Base-by-base conservation (phyloP, 2,888 invertebrate genomes). In the Timema cristinae region DNA sequence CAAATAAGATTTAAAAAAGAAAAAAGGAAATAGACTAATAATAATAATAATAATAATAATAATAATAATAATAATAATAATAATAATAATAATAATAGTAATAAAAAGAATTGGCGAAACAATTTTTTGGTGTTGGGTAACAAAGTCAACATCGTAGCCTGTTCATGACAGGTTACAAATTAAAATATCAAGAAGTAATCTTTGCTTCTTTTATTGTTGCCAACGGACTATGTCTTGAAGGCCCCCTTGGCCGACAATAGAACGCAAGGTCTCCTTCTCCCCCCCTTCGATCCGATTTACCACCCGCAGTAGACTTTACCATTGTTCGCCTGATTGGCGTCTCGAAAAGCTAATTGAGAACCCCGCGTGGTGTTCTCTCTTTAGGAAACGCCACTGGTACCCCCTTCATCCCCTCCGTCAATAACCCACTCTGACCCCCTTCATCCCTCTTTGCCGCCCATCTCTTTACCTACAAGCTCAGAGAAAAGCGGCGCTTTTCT, bases 181-280 rank as follows among this genome's bases (percentile, higher is more conserved):
- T 72, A 72, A 72, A 72, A 72, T 67, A 72, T 72, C 69, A 63
- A 69, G 69, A 50, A 67, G 66, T 72, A 69, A 72, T 72, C 72
- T 72, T 68, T 67, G 47, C 61, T 67, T 71, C 71, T 71, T 71
- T 71, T 71, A 71, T 71, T 71, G 67, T 51, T 61, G 67, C 56
- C 49, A 68, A 32, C 67, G 63, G 63, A 32, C 59, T 32, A 32
- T 32, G 32, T 32, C 32, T 32, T 32, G 32, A 32, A 32, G 32
- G 32, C 32, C 32, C 32, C 32, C 32, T 32, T 32, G 32, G 2
- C 32, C 32, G 32, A 32, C 32, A 32, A 32, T 32, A 32, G 32
- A 32, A 32, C 1, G 32, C 32, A 32, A 32, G 32, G 32, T 32
- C 32, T 32, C 32, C 32, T 32, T 32, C 32, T 32, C 32, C 32